phyloP scores from a whole-genome alignment of 2,797 vertebrate species.

The Emydoidea blandingii region DNA sequence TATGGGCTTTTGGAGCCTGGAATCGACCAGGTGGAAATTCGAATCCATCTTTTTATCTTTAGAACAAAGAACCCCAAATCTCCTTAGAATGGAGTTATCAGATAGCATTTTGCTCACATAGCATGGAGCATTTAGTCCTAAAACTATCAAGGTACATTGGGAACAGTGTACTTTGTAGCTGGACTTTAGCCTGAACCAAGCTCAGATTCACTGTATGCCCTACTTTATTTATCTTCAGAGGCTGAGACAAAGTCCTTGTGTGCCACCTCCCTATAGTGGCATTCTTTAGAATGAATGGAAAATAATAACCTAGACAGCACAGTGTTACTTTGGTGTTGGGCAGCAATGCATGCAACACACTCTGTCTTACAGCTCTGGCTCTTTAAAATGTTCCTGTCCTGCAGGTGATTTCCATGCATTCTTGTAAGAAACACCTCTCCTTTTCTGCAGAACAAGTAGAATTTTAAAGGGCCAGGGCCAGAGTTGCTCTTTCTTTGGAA shows the following conservation, averaged over 20 bases:
- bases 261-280: neutral
- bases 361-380: neutral
- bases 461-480: neutral
- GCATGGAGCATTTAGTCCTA: constrained; percentile 46
- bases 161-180: neutral
- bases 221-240: neutral
- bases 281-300: neutral
- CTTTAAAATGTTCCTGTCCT: neutral
- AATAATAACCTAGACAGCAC: neutral
- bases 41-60: constrained; percentile 68
- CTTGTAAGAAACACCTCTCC: neutral
- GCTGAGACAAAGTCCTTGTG: neutral
- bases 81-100: constrained; percentile 61
- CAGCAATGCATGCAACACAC: neutral
- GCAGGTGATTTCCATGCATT: neutral
- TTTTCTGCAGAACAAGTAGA: neutral
- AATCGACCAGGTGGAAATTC: constrained; percentile 63
- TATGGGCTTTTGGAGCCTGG: constrained; percentile 47
- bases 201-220: neutral
- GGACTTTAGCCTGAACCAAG: neutral
- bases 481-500: neutral
- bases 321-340: neutral
- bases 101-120: constrained; percentile 35
- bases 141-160: constrained; percentile 18
- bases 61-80: constrained; percentile 66